phyloP scores from a whole-genome alignment of 2,797 vertebrate species.

The Enteromius treurensis region DNA sequence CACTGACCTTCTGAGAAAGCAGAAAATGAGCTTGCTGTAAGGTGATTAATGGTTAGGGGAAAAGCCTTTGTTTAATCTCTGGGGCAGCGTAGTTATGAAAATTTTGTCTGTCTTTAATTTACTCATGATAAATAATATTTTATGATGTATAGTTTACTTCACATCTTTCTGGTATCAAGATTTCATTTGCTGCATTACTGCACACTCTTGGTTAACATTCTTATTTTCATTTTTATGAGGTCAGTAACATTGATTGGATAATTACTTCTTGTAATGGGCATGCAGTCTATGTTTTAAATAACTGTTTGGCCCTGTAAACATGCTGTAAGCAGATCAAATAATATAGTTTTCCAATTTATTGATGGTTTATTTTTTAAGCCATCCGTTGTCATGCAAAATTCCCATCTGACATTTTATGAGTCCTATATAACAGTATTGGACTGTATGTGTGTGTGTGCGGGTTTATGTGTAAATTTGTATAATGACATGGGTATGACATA shows the following conservation, averaged over 20 bases:
- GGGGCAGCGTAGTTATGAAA: conserved; percentile 5
- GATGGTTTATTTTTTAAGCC: background rate
- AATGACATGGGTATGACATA: no score
- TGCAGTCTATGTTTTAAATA: background rate
- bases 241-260: background rate
- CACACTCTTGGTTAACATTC: background rate
- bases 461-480: no score
- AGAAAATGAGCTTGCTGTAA: conserved; percentile 53
- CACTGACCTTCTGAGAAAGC: conserved; percentile 45
- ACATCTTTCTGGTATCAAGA: background rate
- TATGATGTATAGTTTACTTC: background rate
- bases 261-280: background rate
- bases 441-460: background rate
- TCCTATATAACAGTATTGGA: background rate
- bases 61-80: conserved; percentile 21
- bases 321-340: background rate
- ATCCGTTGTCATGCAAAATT: background rate
- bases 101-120: conserved; percentile 21
- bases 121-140: background rate
- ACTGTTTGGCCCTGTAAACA: background rate
- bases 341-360: no score
- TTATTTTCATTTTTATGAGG: background rate
- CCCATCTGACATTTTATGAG: background rate
- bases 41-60: conserved; percentile 58
- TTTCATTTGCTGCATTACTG: background rate